These are phyloP conservation scores for Diarsia rubi DNA, from an alignment of 2,888 invertebrate genomes.

Conservation along the genomic window DNA sequence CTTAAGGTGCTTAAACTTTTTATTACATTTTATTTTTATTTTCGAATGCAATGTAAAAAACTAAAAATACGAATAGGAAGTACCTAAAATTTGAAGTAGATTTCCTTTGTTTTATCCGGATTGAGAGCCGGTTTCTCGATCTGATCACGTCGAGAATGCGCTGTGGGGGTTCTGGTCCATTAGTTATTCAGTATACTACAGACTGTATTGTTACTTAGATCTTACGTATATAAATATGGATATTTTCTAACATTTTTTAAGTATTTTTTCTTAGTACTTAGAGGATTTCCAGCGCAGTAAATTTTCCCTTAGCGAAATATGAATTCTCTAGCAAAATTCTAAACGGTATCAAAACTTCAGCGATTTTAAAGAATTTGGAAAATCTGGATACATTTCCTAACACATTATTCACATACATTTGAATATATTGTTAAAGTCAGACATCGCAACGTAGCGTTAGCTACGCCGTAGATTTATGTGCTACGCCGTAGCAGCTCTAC, in stretches of 20 bases:
- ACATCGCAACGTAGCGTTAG: slow-evolving; percentile 55
- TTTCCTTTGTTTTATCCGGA: slow-evolving; percentile 49
- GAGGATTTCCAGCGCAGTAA: background rate
- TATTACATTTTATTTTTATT: too few species aligned
- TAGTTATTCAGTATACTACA: slow-evolving; percentile 12
- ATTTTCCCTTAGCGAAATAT: background rate
- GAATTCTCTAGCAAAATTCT: slow-evolving; percentile 31
- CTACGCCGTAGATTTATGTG: slow-evolving; percentile 64
- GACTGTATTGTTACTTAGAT: background rate
- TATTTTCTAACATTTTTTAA: background rate
- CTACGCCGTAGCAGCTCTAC: slow-evolving; percentile 59
- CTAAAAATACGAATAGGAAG: slow-evolving; percentile 31
- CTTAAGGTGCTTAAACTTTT: background rate
- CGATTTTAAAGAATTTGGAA: slow-evolving; percentile 56
- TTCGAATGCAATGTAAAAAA: slow-evolving; percentile 8
- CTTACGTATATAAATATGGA: background rate
- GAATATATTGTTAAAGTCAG: slow-evolving; percentile 63
- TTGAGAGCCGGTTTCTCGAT: slow-evolving; percentile 25
- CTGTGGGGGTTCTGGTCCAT: background rate
- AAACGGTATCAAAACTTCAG: slow-evolving; percentile 41
- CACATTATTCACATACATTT: slow-evolving; percentile 64
- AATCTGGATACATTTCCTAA: slow-evolving; percentile 54
- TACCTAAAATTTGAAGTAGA: slow-evolving; percentile 33
- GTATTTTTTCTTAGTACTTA: too few species aligned
- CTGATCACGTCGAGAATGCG: slow-evolving; percentile 22